Evolutionary conservation across 1,140 invertebrate species (phyloP), one percentile per base, ranked within the genome.

Genomic region (Aporrectodea caliginosa): DNA sequence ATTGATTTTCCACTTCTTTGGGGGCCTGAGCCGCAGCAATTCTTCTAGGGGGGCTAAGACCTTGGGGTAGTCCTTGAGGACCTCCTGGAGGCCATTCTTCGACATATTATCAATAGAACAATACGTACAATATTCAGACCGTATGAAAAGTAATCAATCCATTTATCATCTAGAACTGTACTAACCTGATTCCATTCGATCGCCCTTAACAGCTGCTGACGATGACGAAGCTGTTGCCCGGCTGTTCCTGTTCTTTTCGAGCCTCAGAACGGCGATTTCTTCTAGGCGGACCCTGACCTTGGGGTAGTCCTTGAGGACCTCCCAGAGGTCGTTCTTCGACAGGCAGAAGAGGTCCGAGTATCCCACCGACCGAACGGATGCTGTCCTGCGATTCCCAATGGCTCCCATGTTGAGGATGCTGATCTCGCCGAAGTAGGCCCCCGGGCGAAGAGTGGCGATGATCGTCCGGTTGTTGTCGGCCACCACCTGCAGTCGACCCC

Each of bases 351-450:
- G 89, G 89, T 96, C 95, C 1, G 94, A 95, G 85, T 96, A 98
- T 82, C 96, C 96, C 75, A 98, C 95, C 58, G 95, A 98, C 82
- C 95, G 91, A 82, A 98, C 96, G 82, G 94, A 96, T 79, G 96
- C 96, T 88, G 96, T 98, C 88, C 96, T 91, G 87, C 96, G 91
- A 91, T 99, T 99, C 86, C 97, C 97, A 92, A 96, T 96, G 86
- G 95, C 98, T 89, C 97, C 97, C 96, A 99, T 99, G 91, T 99
- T 99, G 88, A 99, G 92, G 90, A 99, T 98, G 91, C 95, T 97
- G 90, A 99, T 98, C 92, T 99, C 98, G 83, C 98, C 98, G 90
- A 99, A 99, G 92, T 99, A 99, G 88, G 95, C 97, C 88, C 97
- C 97, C n/a, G 86, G 68, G 84, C 85, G 87, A 0, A 99, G 91